Conservation (phyloP, 2,113 vertebrate species). For the Oreocharis arfaki region DNA sequence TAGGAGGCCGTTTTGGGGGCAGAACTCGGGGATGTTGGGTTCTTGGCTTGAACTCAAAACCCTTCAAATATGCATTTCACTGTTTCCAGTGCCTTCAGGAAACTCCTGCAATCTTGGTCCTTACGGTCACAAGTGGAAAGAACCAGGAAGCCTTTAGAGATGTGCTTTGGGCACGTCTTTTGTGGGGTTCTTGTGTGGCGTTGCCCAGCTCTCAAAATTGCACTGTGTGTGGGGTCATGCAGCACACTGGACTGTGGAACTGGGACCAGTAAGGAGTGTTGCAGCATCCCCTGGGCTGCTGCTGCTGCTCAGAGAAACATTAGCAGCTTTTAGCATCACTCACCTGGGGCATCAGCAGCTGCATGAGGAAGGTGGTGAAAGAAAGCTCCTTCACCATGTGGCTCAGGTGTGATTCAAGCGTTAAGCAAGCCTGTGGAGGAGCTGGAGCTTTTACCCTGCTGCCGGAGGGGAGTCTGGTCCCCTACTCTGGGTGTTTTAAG, state of each 20-base stretch:
- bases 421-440: neutral
- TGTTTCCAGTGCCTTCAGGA: neutral
- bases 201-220: fast-evolving
- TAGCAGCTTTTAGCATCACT: neutral
- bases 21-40: neutral
- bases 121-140: neutral
- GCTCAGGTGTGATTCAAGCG: neutral
- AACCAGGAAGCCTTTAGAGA: neutral
- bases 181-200: neutral
- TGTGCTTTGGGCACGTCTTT: neutral
- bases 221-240: fast-evolving
- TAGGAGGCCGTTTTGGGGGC: neutral
- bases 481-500: neutral
- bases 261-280: neutral
- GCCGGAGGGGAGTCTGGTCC: neutral
- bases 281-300: neutral
- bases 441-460: neutral
- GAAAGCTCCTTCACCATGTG: neutral
- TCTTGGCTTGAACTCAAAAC: neutral
- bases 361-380: neutral
- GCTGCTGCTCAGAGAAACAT: neutral
- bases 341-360: neutral
- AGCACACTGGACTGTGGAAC: neutral
- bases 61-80: neutral
- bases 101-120: neutral